Conservation (phyloP, 2,797 vertebrate genomes). For the Lagorchestes hirsutus region DNA sequence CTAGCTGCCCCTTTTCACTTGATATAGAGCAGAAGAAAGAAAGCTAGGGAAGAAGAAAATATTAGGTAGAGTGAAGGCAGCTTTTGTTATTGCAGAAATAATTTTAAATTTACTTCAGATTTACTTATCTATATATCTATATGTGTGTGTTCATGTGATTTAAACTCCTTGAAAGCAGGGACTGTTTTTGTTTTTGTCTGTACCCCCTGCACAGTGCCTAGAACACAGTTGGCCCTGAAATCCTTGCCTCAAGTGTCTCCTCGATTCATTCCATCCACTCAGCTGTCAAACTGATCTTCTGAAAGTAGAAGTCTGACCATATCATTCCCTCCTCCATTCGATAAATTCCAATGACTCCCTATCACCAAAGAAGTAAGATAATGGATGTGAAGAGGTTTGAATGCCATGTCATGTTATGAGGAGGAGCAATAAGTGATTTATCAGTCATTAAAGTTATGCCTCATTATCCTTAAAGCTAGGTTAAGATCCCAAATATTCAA, state of each 20-base stretch:
- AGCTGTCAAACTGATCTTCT: not conserved
- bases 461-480: not conserved
- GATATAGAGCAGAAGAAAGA: not conserved
- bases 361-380: not conserved
- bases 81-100: not conserved
- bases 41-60: not conserved
- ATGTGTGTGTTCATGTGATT: not conserved
- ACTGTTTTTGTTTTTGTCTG: not conserved
- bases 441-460: not conserved
- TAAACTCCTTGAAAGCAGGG: not conserved
- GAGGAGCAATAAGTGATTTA: not conserved
- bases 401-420: not conserved
- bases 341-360: not conserved
- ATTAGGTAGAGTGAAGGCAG: not conserved
- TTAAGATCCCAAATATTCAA: not conserved
- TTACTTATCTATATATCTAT: not conserved
- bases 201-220: not conserved
- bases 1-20: not conserved
- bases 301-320: not conserved
- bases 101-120: not conserved
- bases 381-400: not conserved
- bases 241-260: not conserved
- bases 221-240: not conserved
- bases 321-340: not conserved
- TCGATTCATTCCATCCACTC: not conserved